phyloP scores from a whole-genome alignment of 2,113 vertebrate species.

The Coturnix japonica region DNA sequence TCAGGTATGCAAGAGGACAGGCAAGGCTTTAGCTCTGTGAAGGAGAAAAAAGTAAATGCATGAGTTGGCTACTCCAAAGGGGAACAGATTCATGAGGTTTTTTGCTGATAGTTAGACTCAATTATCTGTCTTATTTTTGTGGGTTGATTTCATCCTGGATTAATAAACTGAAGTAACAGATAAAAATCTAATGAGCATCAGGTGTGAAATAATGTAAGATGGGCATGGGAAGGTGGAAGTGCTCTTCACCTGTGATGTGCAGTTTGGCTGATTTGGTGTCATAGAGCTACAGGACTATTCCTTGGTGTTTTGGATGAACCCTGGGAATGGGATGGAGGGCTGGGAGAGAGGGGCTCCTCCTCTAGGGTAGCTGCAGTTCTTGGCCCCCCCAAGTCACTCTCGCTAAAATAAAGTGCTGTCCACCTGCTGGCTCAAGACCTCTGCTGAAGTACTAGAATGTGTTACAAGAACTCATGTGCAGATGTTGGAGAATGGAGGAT shows the following conservation, averaged over 20 bases:
- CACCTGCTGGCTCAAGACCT: not conserved
- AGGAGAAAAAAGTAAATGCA: not conserved
- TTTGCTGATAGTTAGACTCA: not conserved
- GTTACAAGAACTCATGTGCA: not conserved
- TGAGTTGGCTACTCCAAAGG: not conserved
- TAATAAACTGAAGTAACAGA: not conserved
- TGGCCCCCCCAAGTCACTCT: not conserved
- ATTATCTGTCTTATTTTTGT: not conserved
- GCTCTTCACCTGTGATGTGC: not conserved
- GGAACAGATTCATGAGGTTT: not conserved
- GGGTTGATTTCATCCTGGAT: not conserved
- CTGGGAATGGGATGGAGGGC: not conserved
- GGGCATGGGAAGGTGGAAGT: not conserved
- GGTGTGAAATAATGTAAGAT: not conserved
- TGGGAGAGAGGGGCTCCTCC: not conserved
- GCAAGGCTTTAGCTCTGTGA: not conserved
- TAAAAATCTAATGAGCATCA: not conserved
- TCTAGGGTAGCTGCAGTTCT: not conserved
- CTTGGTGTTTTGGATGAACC: not conserved
- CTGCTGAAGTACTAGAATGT: not conserved
- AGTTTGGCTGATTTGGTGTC: not conserved
- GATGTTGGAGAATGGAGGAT: rapidly evolving
- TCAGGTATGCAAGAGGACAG: not conserved
- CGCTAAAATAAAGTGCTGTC: not conserved
- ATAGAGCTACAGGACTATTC: not conserved